Percentiles rank a stretch among this genome's conserved stretches.
phyloP scores from a whole-genome alignment of 2,797 vertebrate species.

The Enteromius paludinosus region DNA sequence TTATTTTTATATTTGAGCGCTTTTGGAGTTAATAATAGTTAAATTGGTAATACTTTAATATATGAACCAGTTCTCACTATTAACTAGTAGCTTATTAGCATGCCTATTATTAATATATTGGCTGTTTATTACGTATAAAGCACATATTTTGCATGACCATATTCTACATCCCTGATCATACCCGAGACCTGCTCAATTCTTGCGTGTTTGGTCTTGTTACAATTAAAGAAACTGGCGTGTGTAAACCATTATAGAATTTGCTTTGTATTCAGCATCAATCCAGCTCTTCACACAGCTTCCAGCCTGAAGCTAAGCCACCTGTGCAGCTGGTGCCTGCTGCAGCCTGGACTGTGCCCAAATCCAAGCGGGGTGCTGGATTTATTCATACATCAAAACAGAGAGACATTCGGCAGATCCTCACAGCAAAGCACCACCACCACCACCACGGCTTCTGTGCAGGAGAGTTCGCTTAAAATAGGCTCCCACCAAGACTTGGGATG shows the following conservation, averaged over 20 bases:
- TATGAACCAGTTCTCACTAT: background rate
- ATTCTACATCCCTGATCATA: background rate
- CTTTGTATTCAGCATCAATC: conserved; percentile 58
- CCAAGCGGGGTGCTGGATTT: conserved; percentile 28
- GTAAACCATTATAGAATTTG: conserved; percentile 46
- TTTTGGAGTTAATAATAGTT: background rate
- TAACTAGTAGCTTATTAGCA: background rate
- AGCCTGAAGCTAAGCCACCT: conserved; percentile 50
- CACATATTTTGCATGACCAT: background rate
- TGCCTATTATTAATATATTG: background rate
- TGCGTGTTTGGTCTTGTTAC: conserved; percentile 33
- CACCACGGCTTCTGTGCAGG: conserved; percentile 14
- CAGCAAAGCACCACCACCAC: background rate
- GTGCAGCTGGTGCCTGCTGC: conserved; percentile 55
- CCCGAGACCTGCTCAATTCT: background rate
- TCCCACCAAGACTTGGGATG: conserved; percentile 11
- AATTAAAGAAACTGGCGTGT: conserved; percentile 26
- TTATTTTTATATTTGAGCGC: background rate
- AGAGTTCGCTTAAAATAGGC: conserved; percentile 43
- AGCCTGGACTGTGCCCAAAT: conserved; percentile 54
- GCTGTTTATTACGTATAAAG: background rate
- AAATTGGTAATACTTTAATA: background rate
- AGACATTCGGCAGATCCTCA: conserved; percentile 40
- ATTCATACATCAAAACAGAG: conserved; percentile 53
- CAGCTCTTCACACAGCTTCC: conserved; percentile 45